Evolutionary conservation across 2,888 invertebrate species (phyloP), one percentile per base, ranked within the genome.

Genomic region (Sinotaia quadrata): DNA sequence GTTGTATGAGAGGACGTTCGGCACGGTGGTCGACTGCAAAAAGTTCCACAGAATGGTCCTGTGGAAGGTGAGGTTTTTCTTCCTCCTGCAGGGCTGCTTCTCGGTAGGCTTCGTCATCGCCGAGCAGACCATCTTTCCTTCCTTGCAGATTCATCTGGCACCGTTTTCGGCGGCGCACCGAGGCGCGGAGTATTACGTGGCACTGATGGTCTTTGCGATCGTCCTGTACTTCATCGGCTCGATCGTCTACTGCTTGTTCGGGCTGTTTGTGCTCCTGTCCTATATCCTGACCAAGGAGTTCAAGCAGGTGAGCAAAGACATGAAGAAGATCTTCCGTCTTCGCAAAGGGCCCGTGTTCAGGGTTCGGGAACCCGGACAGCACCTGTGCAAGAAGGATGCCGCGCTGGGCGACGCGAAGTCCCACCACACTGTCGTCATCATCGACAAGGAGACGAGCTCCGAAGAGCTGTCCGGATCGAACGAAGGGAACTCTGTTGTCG

Each of bases 11-110:
- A 10, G 4, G 21, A 8, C 15, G 2, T 57, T 36, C 57, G 57
- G 57, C 18, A 57, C 36, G 34, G 3, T 21, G n/a, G 36, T 57
- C n/a, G 57, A 57, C 57, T 57, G 36, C 33, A 36, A 8, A 18
- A 57, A 57, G 36, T 33, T 34, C 57, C 10, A 10, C 12, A 57
- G 36, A 36, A 36, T 12, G 7, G 21, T 12, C 34, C 4, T 18
- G 36, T 27, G 4, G 5, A 8, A 36, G n/a, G 33, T 27, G 21
- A n/a, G 10, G 5, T 18, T 34, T 12, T 57, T 34, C 34, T 34
- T 57, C 36, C 5, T 5, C n/a, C 21, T 57, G 5, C 57, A 34
- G 34, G 33, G 10, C 8, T 5, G 8, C 12, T 57, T 57, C 21
- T 34, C 34, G 2, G 4, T 57, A 2, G 34, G 57, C 2, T 57